A percentile compares a stretch with the other conserved stretches of the same genome.
Conservation (phyloP, 2,113 vertebrate species). For the Cottus gobio region DNA sequence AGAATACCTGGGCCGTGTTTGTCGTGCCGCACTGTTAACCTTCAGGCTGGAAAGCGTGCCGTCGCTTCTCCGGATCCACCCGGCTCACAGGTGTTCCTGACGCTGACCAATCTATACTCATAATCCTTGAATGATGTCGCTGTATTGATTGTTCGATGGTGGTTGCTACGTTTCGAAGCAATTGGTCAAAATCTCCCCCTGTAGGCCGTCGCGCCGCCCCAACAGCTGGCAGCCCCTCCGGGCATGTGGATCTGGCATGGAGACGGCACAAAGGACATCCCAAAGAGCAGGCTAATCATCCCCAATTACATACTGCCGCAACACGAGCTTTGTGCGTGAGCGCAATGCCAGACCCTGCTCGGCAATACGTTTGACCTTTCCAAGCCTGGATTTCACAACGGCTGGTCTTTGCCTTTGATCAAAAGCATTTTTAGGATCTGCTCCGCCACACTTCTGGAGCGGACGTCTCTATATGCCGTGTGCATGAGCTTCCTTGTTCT, state of each 20-base stretch:
- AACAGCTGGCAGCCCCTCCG: conserved; percentile 40
- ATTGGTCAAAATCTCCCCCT: conserved; percentile 1
- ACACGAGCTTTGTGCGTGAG: conserved; percentile 8
- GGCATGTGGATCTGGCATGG: conserved; percentile 20
- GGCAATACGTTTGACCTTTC: conserved; percentile 24
- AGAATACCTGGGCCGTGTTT: conserved; percentile 18
- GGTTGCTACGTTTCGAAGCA: neutral
- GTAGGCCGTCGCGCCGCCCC: neutral
- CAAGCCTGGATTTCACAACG: neutral
- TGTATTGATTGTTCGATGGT: neutral
- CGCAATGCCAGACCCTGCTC: neutral
- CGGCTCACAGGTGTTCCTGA: neutral
- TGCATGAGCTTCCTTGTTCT: conserved; percentile 1
- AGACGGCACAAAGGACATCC: conserved; percentile 18
- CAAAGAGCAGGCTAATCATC: conserved; percentile 32
- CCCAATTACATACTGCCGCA: conserved; percentile 26
- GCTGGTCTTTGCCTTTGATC: neutral
- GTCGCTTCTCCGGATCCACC: neutral
- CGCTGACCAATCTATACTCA: neutral
- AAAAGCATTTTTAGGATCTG: conserved; percentile 1
- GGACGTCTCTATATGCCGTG: neutral
- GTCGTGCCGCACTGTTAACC: neutral
- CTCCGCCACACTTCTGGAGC: neutral
- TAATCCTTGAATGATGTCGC: conserved; percentile 4
- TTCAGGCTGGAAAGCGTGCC: neutral